phyloP scores from a whole-genome alignment of 2,888 invertebrate genomes.

The Melinaea menophilus region DNA sequence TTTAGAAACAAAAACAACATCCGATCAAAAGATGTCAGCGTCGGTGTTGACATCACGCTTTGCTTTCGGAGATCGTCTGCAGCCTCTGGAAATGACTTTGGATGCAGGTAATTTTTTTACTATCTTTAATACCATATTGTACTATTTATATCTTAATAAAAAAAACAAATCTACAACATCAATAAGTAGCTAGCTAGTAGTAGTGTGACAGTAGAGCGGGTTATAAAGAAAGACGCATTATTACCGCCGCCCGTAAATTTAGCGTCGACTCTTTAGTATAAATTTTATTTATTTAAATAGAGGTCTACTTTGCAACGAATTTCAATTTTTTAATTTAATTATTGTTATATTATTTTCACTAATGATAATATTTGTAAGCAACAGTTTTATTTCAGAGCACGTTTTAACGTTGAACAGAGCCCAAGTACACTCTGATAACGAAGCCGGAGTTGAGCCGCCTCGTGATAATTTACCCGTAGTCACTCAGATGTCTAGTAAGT shows the following conservation, averaged over 20 bases:
- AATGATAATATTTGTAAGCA: no score
- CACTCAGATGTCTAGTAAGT: background rate
- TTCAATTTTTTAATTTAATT: no score
- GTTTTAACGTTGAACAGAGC: slow-evolving; percentile 13
- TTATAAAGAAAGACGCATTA: no score
- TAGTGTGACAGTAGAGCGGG: no score
- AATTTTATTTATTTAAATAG: no score
- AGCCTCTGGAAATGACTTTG: background rate
- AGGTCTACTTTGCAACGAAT: no score
- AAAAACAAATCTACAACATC: no score
- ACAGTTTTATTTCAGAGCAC: slow-evolving; percentile 8
- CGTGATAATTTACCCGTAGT: background rate
- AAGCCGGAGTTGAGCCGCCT: background rate
- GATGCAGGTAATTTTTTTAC: background rate
- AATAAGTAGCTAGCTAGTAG: no score
- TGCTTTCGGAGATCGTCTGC: background rate
- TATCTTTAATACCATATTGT: background rate
- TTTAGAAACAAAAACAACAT: slow-evolving; percentile 17
- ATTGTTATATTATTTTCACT: no score
- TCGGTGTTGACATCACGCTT: slow-evolving; percentile 15
- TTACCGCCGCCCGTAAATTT: no score
- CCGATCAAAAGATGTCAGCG: slow-evolving; percentile 10
- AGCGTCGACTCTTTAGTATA: no score
- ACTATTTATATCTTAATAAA: no score
- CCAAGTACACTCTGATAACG: slow-evolving; percentile 15